Evolutionary conservation across 2,113 vertebrate genomes (phyloP).

Genomic region (Sapajus apella): DNA sequence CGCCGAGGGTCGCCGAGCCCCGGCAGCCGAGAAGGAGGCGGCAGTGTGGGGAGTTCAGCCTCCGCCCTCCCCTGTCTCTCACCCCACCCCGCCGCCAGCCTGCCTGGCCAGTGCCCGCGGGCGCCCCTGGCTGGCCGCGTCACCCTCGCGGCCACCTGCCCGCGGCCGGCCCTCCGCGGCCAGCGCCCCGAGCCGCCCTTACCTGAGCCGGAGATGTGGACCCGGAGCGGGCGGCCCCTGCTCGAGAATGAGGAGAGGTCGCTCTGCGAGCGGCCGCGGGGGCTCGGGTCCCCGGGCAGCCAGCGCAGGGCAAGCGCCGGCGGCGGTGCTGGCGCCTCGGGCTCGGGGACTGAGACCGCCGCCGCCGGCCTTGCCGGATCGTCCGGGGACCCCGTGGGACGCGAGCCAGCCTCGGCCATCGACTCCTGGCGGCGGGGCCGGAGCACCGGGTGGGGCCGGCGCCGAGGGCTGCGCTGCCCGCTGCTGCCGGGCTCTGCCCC

Average conservation of each 20-base stretch:
- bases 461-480: constrained; percentile 47
- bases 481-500: constrained; percentile 62
- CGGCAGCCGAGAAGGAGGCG: neutral
- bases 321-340: constrained; percentile 2
- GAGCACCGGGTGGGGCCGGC: constrained; percentile 50
- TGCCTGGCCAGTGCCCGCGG: neutral
- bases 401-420: constrained; percentile 65
- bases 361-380: neutral
- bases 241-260: constrained; percentile 83
- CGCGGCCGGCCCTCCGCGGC: neutral
- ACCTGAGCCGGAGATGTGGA: constrained; percentile 86
- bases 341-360: neutral
- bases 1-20: neutral
- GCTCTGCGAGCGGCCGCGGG: constrained; percentile 86
- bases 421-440: neutral
- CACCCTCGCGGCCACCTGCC: neutral
- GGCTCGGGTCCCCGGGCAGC: constrained; percentile 73
- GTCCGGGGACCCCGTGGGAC: neutral
- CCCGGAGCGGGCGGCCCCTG: constrained; percentile 79
- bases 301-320: neutral
- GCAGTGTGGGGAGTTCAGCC: neutral
- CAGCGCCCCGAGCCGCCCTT: constrained; percentile 20
- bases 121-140: neutral
- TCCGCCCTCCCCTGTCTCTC: fast-evolving
- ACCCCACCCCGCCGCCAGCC: neutral